Conservation (phyloP, 2,888 invertebrate genomes). For the Anoncus sp. region DNA sequence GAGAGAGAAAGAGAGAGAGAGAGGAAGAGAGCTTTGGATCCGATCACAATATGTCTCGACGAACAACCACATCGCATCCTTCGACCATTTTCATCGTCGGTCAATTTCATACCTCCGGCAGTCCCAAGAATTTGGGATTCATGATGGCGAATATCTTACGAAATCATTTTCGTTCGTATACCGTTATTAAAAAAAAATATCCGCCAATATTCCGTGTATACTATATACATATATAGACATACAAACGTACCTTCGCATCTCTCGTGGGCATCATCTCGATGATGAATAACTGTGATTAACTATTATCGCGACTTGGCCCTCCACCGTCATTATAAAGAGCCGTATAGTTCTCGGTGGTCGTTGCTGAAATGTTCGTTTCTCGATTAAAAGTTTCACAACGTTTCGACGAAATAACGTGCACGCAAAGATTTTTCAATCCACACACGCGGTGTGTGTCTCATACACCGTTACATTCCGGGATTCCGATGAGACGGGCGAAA, state of each 20-base stretch:
- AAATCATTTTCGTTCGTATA: conserved; percentile 14
- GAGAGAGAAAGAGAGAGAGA: neutral
- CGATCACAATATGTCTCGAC: conserved; percentile 36
- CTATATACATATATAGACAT: neutral
- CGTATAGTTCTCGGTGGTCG: neutral
- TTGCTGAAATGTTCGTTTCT: conserved; percentile 30
- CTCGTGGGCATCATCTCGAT: conserved; percentile 6
- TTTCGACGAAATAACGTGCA: conserved; percentile 29
- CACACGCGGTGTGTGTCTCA: conserved; percentile 5
- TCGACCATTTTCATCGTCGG: conserved; percentile 29
- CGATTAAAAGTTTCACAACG: conserved; percentile 46
- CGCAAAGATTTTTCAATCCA: conserved; percentile 35
- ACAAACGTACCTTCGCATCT: neutral
- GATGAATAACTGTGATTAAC: conserved; percentile 54
- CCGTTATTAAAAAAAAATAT: conserved; percentile 33
- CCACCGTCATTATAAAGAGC: conserved; percentile 26
- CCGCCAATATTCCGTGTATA: neutral
- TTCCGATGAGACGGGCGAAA: conserved; percentile 22
- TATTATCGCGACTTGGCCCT: conserved; percentile 32
- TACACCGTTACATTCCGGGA: conserved; percentile 52
- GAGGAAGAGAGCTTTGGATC: conserved; percentile 4
- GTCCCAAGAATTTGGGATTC: conserved; percentile 16
- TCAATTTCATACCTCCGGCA: conserved; percentile 25
- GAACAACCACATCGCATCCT: conserved; percentile 27
- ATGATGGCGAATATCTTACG: conserved; percentile 1